phyloP scores from a whole-genome alignment of 1,140 invertebrate genomes.

The Panagrolaimus sp. region DNA sequence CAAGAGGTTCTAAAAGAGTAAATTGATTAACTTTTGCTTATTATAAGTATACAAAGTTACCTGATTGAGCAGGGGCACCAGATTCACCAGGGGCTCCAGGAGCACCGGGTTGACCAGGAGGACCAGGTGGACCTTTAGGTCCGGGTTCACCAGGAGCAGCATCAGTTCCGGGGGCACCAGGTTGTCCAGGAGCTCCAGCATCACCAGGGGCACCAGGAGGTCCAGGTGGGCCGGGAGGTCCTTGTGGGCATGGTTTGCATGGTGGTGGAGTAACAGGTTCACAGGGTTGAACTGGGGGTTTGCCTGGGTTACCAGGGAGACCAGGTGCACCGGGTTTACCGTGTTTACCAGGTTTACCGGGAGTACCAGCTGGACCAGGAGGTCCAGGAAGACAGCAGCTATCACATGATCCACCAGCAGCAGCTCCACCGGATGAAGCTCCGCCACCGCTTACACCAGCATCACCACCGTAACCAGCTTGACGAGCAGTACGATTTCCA shows the following conservation, averaged over 20 bases:
- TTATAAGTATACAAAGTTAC: not conserved
- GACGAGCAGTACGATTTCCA: not conserved
- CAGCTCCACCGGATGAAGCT: no score
- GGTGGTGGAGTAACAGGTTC: slow-evolving; percentile 20
- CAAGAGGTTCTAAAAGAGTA: not conserved
- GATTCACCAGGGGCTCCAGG: slow-evolving; percentile 20
- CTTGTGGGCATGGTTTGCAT: slow-evolving; percentile 21
- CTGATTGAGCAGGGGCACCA: slow-evolving; percentile 21
- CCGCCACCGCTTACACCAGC: slow-evolving; percentile 20
- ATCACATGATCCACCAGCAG: slow-evolving; percentile 14
- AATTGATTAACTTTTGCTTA: not conserved
- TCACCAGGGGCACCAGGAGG: slow-evolving; percentile 18
- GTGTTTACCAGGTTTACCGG: slow-evolving; percentile 21
- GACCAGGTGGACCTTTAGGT: slow-evolving; percentile 24
- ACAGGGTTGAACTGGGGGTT: slow-evolving; percentile 13
- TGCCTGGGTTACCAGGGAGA: slow-evolving; percentile 19
- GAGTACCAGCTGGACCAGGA: slow-evolving; percentile 17
- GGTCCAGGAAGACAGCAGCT: slow-evolving; percentile 21
- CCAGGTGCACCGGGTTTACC: slow-evolving; percentile 27
- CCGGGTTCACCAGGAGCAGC: slow-evolving; percentile 19
- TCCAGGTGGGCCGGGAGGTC: slow-evolving; percentile 27
- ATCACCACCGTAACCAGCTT: slow-evolving; percentile 17
- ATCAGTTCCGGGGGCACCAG: slow-evolving; percentile 22
- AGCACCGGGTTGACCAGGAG: slow-evolving; percentile 18
- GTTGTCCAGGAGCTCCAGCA: slow-evolving; percentile 23